phyloP scores from a whole-genome alignment of 2,113 vertebrate genomes.

The Beaufortia kweichowensis region DNA sequence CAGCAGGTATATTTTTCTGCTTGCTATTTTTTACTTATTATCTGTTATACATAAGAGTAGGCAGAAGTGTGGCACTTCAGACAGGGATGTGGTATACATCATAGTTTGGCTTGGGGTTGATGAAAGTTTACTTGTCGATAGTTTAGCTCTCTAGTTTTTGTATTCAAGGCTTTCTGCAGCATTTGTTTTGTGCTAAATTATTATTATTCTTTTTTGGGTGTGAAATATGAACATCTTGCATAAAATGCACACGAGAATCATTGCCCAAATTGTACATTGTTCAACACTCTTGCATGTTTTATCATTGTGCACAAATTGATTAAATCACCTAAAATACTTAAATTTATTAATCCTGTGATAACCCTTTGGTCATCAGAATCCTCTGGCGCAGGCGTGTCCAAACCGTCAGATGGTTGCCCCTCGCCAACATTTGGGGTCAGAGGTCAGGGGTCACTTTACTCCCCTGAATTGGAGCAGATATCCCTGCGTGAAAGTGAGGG shows the following conservation, averaged over 20 bases:
- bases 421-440: constrained; percentile 80
- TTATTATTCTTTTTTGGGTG: too few relatives aligned
- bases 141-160: neutral
- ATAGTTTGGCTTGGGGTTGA: neutral
- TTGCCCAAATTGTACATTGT: too few relatives aligned
- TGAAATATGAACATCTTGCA: too few relatives aligned
- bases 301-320: too few relatives aligned
- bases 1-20: constrained; percentile 82
- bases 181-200: neutral
- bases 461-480: constrained; percentile 88
- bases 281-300: too few relatives aligned
- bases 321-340: neutral
- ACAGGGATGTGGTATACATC: neutral
- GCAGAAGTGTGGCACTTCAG: constrained; percentile 12
- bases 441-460: constrained; percentile 82
- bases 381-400: constrained; percentile 74
- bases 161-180: constrained; percentile 2
- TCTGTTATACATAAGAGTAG: neutral
- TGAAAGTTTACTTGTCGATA: neutral
- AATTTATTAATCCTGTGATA: constrained; percentile 6
- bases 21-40: constrained; percentile 15
- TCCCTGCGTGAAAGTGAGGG: constrained; percentile 99
- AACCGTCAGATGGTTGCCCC: constrained; percentile 77
- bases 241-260: too few relatives aligned
- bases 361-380: constrained; percentile 67